Evolutionary conservation across 2,113 vertebrate genomes (phyloP).

Genomic region (Illadopsis cleaveri): DNA sequence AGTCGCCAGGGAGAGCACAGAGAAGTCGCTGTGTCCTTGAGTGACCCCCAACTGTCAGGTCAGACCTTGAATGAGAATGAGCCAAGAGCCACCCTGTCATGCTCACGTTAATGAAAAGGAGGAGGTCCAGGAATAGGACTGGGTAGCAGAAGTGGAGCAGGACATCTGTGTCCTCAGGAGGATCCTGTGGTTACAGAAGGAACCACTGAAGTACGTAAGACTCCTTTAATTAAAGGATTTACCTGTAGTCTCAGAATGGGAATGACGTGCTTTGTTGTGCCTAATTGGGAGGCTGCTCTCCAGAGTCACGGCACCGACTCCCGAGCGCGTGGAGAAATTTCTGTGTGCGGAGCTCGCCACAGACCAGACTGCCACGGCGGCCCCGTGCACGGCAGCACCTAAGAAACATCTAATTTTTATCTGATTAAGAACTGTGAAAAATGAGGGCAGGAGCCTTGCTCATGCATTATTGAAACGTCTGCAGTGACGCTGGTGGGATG

Average conservation of each 20-base stretch:
- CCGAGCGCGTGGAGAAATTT: neutral
- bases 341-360: neutral
- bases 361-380: neutral
- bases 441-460: neutral
- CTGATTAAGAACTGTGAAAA: neutral
- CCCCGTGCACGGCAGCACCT: neutral
- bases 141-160: constrained; percentile 31
- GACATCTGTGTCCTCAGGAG: constrained; percentile 40
- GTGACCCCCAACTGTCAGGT: neutral
- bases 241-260: neutral
- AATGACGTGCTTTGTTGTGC: neutral
- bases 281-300: neutral
- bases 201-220: constrained; percentile 26
- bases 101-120: constrained; percentile 5
- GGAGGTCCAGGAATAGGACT: neutral
- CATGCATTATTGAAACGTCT: neutral
- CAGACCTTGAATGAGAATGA: neutral
- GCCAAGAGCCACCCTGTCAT: neutral
- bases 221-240: constrained; percentile 56
- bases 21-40: constrained; percentile 6
- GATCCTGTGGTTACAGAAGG: constrained; percentile 20
- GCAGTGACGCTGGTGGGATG: neutral
- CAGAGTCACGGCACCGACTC: neutral
- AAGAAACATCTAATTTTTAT: neutral
- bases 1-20: neutral